Evolutionary conservation across 1,140 invertebrate genomes (phyloP), one percentile per base, ranked within the genome.

Genomic region (Apis mellifera): DNA sequence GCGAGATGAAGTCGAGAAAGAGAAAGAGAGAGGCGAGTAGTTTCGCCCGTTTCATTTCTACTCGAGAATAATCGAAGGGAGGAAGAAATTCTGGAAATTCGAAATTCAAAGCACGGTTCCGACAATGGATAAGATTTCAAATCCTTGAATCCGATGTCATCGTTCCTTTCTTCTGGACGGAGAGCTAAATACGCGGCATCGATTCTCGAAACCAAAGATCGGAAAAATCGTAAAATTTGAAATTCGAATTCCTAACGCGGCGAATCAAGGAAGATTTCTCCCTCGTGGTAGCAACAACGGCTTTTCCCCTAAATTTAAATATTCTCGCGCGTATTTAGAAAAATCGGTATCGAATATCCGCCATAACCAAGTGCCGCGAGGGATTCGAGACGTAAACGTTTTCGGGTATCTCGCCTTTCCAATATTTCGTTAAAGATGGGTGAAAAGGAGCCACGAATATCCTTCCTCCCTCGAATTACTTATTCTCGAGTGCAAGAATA

Each of bases 271-370:
- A 19, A 65, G 69, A 80, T 80, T 70, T 23, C 50, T 21, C 26
- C 57, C 48, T 9, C 21, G 0, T n/a, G n/a, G n/a, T n/a, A n/a
- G 32, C 42, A 70, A 78, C 73, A 70, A 50, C 59, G n/a, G 23
- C 15, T 66, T 78, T 78, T 26, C 66, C 13, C 11, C 48, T n/a
- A n/a, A 66, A 71, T 42, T 71, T 70, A 32, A 2, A 82, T 82
- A 79, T 83, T 60, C 77, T 52, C 52, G 32, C 68, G 52, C 26
- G 3, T 79, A 72, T 83, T 83, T 83, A 79, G 68, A 54, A 26
- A n/a, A 83, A 83, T 73, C 76, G 60, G 82, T 79, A 79, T 26
- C 26, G 73, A 83, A 73, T 83, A 79, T 72, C 82, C n/a, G n/a
- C 32, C 19, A 32, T 21, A 50, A 48, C 60, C 69, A n/a, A n/a